Base-by-base conservation (phyloP, 2,113 vertebrate genomes). In the Suricata suricatta region DNA sequence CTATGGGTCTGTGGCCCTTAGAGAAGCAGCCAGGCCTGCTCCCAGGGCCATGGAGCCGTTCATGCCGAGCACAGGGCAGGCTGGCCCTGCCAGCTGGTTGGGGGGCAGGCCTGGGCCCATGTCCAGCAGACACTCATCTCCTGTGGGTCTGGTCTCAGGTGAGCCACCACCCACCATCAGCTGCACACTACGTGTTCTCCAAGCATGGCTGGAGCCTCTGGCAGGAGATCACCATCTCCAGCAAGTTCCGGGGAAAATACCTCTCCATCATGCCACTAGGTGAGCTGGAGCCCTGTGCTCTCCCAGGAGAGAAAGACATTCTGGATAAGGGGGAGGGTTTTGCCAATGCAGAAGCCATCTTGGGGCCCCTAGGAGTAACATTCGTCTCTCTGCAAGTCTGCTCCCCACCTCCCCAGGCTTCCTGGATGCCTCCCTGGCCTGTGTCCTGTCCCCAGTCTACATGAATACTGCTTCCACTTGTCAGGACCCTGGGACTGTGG, bases 221-320 rank as follows among this genome's bases (percentile, higher is more conserved):
- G 99, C 99, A 99, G 99, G 99, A 99, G 98, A 99, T 99, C 99
- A 99, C 99, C 82, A 99, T 99, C 1, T 99, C 99, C 97, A 99
- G 99, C 99, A 99, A 99, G 98, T 99, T 99, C 98, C 99, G 99
- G 95, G 99, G 99, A 94, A 99, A 99, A 99, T 99, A 99, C 98
- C 99, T 99, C 98, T 99, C 99, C 97, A 99, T 99, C 98, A 99
- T 99, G 99, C 99, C 99, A 1, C 99, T 99, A 95, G 99, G 99
- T 99, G 98, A 99, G 99, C 68, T 0, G 57, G 72, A 79, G 35
- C 44, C 29, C 23, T 16, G 31, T 11, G 74, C 29, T 14, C 41
- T 88, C 74, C 83, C 3, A 38, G 15, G 47, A 72, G 4, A 88
- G 86, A 84, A 54, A 79, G 71, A 19, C 14, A 7, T 4, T 19